Percentiles rank a stretch among this genome's conserved stretches.
Evolutionary conservation across 1,140 invertebrate species (phyloP).

Genomic region (Elymnias hypermnestra): DNA sequence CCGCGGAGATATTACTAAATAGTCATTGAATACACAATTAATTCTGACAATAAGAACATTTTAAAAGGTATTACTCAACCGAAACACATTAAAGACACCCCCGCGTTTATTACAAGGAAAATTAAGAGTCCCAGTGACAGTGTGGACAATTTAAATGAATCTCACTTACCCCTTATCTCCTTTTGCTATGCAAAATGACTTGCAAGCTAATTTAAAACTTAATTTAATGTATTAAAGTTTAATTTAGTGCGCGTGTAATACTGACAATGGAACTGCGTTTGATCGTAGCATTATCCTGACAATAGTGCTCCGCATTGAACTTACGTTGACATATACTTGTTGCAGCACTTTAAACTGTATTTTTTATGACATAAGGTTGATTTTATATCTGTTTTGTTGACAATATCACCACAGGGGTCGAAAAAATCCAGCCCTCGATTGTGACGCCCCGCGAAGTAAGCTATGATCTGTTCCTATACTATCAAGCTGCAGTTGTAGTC

Average conservation of each 20-base stretch:
- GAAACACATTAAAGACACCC: conserved; percentile 23
- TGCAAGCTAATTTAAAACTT: conserved; percentile 24
- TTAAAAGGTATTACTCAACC: conserved; percentile 22
- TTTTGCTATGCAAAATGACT: conserved; percentile 33
- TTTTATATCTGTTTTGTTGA: conserved; percentile 27
- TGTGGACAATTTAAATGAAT: conserved; percentile 69
- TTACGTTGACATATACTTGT: conserved; percentile 47
- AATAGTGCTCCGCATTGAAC: conserved; percentile 70
- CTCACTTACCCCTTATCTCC: conserved; percentile 65
- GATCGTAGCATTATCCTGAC: conserved; percentile 68
- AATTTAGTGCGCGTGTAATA: conserved; percentile 19
- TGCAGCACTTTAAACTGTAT: conserved; percentile 35
- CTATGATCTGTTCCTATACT: conserved; percentile 66
- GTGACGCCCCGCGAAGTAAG: conserved; percentile 70
- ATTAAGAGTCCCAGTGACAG: conserved; percentile 67
- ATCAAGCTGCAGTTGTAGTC: conserved; percentile 34
- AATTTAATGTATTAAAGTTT: conserved; percentile 19
- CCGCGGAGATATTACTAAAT: no score
- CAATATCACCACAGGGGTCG: conserved; percentile 67
- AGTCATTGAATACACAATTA: no score
- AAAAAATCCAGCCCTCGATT: conserved; percentile 63
- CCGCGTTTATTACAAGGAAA: conserved; percentile 53
- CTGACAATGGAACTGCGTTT: conserved; percentile 63
- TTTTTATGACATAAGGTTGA: conserved; percentile 28
- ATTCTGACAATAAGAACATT: conserved; percentile 22